Evolutionary conservation across 2,888 invertebrate species (phyloP).

Genomic region (Limnephilus auricula): DNA sequence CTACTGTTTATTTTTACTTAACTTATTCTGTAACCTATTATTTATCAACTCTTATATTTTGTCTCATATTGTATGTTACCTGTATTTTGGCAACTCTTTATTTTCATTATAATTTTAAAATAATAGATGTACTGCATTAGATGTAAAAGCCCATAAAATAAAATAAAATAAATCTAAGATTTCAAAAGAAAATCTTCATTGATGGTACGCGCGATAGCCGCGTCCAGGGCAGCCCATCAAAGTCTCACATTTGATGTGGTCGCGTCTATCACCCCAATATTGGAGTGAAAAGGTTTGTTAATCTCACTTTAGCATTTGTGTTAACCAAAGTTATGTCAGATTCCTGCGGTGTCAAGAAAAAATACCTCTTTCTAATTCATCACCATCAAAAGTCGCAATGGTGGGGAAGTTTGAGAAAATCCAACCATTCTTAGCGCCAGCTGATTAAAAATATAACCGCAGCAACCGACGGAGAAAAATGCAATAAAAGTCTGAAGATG

Average conservation of each 20-base stretch:
- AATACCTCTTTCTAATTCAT: background rate
- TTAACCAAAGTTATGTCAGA: background rate
- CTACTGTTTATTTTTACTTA: too few relatives aligned
- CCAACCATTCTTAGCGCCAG: background rate
- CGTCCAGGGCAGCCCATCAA: background rate
- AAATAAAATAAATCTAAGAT: too few relatives aligned
- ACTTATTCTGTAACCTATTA: too few relatives aligned
- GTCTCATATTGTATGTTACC: too few relatives aligned
- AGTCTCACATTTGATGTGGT: background rate
- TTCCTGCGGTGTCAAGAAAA: background rate
- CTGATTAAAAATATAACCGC: slow-evolving; percentile 40
- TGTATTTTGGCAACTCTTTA: too few relatives aligned
- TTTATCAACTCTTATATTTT: too few relatives aligned
- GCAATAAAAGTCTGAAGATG: slow-evolving; percentile 52
- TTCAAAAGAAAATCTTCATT: too few relatives aligned
- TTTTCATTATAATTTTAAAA: too few relatives aligned
- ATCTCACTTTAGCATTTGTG: background rate
- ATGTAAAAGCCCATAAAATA: too few relatives aligned
- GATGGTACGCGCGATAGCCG: background rate
- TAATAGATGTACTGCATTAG: too few relatives aligned
- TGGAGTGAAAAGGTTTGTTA: background rate
- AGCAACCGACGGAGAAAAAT: slow-evolving; percentile 41
- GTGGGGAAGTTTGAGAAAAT: background rate
- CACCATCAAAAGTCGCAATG: background rate
- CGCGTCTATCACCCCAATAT: background rate